Evolutionary conservation across 2,888 invertebrate genomes (phyloP).

Genomic region (Mesoligia furuncula): DNA sequence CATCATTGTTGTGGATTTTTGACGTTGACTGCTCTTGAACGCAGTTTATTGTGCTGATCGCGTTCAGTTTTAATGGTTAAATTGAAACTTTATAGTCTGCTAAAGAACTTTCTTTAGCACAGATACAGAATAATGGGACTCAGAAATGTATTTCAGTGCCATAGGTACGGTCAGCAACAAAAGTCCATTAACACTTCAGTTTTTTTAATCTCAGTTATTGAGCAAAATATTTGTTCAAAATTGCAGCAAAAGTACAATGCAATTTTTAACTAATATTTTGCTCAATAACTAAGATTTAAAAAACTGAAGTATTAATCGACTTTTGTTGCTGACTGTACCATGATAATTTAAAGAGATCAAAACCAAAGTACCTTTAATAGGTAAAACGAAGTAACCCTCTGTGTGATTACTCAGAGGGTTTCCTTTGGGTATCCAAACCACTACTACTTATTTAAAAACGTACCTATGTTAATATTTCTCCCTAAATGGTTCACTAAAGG

Average conservation of each 20-base stretch:
- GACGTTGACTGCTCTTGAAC: background rate
- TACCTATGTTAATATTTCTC: background rate
- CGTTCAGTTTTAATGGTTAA: background rate
- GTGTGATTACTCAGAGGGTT: background rate
- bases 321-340: too few relatives aligned
- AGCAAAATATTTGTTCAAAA: too few relatives aligned
- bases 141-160: background rate
- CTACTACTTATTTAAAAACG: background rate
- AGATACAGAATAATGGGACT: background rate
- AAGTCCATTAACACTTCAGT: too few relatives aligned
- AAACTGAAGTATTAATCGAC: too few relatives aligned
- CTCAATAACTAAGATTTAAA: too few relatives aligned
- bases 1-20: background rate
- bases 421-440: background rate
- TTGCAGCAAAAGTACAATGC: too few relatives aligned
- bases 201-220: too few relatives aligned
- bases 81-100: background rate
- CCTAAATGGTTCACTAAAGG: background rate
- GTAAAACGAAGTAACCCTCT: background rate
- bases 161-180: too few relatives aligned
- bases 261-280: too few relatives aligned
- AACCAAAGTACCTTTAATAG: background rate
- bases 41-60: background rate
- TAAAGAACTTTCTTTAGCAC: background rate
- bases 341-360: background rate